Evolutionary conservation across 2,888 invertebrate species (phyloP).

Genomic region (Chrysodeixis includens): DNA sequence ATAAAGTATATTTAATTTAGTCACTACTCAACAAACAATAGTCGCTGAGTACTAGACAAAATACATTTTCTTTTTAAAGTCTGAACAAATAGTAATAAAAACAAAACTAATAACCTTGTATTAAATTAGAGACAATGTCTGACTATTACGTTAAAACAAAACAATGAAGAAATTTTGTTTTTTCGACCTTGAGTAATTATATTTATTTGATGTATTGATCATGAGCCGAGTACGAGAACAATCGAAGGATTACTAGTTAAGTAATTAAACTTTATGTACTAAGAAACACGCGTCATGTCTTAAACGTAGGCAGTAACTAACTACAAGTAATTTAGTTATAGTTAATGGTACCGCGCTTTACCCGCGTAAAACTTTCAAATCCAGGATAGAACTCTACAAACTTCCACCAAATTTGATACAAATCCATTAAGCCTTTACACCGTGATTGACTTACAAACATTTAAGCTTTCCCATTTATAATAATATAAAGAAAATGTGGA

Average conservation of each 20-base stretch:
- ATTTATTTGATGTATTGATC: no score
- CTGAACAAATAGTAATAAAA: no score
- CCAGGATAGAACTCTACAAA: neutral
- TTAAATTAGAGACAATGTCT: no score
- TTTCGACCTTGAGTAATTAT: no score
- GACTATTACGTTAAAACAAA: no score
- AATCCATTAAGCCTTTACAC: constrained; percentile 4
- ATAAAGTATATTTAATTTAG: neutral
- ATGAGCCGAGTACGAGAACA: no score
- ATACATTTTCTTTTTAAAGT: no score
- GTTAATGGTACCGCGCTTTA: neutral
- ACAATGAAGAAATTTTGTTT: no score
- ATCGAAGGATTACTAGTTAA: no score
- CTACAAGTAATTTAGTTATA: neutral
- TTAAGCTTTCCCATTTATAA: constrained; percentile 3
- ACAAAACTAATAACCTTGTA: no score
- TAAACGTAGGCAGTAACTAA: neutral
- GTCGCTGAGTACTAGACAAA: no score
- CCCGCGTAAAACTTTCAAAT: neutral
- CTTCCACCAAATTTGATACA: constrained; percentile 1
- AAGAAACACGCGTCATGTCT: neutral
- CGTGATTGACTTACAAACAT: neutral
- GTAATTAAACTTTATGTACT: neutral
- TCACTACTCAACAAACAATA: no score
- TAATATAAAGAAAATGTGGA: neutral